A percentile compares a stretch with the other conserved stretches of the same genome.
Conservation (phyloP, 1,140 invertebrate species). For the Drosophila yakuba region DNA sequence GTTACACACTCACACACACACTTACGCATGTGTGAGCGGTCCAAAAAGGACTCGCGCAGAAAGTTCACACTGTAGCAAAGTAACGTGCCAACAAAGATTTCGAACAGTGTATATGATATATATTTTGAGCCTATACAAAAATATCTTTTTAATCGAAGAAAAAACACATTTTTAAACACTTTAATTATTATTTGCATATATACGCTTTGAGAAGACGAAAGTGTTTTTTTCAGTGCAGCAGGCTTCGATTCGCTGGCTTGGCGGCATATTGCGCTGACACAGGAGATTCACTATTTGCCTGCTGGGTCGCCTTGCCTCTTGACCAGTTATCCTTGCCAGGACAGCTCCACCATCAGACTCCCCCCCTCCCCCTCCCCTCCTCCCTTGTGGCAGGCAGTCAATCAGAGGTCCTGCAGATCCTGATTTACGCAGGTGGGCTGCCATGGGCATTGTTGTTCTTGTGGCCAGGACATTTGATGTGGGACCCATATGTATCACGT, state of each 20-base stretch:
- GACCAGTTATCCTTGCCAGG: constrained; percentile 45
- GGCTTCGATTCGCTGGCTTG: constrained; percentile 9
- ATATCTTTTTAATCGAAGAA: neutral
- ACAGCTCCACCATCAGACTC: neutral
- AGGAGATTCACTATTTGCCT: constrained; percentile 57
- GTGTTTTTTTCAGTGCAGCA: neutral
- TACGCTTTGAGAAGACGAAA: too few relatives aligned
- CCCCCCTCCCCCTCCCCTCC: neutral
- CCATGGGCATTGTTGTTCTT: constrained; percentile 59
- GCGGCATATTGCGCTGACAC: constrained; percentile 32
- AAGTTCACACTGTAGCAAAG: neutral
- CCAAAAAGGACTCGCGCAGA: constrained; percentile 50
- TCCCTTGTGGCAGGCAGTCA: constrained; percentile 63
- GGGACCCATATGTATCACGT: constrained; percentile 37
- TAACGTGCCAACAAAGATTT: neutral
- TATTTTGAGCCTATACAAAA: too few relatives aligned
- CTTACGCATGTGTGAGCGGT: constrained; percentile 43
- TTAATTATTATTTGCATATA: too few relatives aligned
- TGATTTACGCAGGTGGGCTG: constrained; percentile 76
- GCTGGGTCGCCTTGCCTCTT: constrained; percentile 41
- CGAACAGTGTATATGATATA: too few relatives aligned
- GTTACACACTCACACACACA: constrained; percentile 19
- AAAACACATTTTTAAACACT: too few relatives aligned
- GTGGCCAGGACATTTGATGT: constrained; percentile 59
- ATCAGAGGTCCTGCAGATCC: constrained; percentile 69